Percentiles rank a stretch among this genome's conserved stretches.
Evolutionary conservation across 1,140 invertebrate genomes (phyloP).

Genomic region (Euschistus heros): DNA sequence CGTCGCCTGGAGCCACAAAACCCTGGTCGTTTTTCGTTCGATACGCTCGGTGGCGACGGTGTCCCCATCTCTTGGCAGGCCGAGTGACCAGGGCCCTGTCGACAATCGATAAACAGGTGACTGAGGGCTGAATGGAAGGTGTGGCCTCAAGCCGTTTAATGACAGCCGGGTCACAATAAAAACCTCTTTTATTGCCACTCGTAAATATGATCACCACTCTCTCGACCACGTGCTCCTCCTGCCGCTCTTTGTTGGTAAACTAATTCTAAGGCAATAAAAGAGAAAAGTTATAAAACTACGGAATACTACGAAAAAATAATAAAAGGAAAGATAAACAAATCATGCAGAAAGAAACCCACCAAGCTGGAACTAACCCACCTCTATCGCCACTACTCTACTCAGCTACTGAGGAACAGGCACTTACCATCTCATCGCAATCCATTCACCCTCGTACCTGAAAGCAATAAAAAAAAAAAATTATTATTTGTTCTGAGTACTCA

Average conservation of each 20-base stretch:
- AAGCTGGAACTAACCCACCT: too few relatives aligned
- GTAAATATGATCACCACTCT: conserved; percentile 23
- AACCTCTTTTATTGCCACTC: conserved; percentile 21
- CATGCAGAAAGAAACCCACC: neutral
- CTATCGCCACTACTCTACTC: too few relatives aligned
- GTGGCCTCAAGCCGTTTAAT: conserved; percentile 7
- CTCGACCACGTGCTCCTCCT: conserved; percentile 13
- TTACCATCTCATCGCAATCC: conserved; percentile 2
- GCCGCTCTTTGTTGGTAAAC: conserved; percentile 12
- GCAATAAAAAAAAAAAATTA: neutral
- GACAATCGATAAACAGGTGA: conserved; percentile 9
- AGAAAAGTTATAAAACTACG: conserved; percentile 11
- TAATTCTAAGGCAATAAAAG: conserved; percentile 6
- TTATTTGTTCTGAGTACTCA: too few relatives aligned
- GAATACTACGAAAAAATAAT: conserved; percentile 9
- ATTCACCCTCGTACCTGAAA: conserved; percentile 1
- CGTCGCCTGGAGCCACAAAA: conserved; percentile 1
- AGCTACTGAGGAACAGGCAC: neutral
- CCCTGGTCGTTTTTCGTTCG: conserved; percentile 13
- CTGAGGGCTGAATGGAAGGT: conserved; percentile 7
- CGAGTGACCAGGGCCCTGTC: neutral
- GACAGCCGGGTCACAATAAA: conserved; percentile 22
- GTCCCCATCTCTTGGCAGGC: conserved; percentile 4
- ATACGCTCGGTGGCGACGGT: conserved; percentile 9
- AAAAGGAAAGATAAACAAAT: conserved; percentile 1